Base-by-base conservation (phyloP, 1,140 invertebrate genomes). In the Bursaphelenchus mucronatus region DNA sequence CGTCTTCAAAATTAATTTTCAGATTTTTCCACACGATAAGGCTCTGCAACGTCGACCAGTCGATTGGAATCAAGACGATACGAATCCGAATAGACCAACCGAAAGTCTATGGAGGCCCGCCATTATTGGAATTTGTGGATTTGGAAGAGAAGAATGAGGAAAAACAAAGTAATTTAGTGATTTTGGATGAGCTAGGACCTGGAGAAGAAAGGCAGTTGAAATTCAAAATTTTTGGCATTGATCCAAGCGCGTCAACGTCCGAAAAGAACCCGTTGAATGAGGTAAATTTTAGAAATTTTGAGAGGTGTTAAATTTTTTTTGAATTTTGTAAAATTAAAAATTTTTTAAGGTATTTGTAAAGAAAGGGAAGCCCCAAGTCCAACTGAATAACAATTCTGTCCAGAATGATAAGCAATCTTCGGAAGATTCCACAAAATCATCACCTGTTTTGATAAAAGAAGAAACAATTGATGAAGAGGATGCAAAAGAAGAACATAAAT, bases 171-270 rank as follows among this genome's bases (percentile, higher is more conserved):
- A 49, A 49, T n/a, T n/a, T 49, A 19, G 19, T 19, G 13, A 49
- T 30, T 30, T 30, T 30, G 30, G 30, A 30, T 30, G 30, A 5
- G 30, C 30, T 30, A 3, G 30, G 30, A 1, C 30, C 30, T 30
- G 30, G 30, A 3, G 47, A 49, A 49, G 47, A 49, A 49, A 49
- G 47, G 47, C 47, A 19, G 6, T 49, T 80, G 21, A 40, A 56
- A 15, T 77, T 80, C 51, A 64, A 58, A 30, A 77, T 80, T 13
- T 80, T 81, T 51, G 78, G 78, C 19, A 79, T 80, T 39, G 78
- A 80, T 72, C 77, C 75, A 61, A 41, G 53, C 4, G 46, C 15
- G 9, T 11, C 55, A 45, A 44, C 62, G 10, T n/a, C 11, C 13
- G 52, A 17, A 13, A 44, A 9, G 64, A 63, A 43, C 44, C 65